These are phyloP conservation scores for Festucalex cinctus DNA, from an alignment of 2,113 vertebrate species.

Conservation along the genomic window DNA sequence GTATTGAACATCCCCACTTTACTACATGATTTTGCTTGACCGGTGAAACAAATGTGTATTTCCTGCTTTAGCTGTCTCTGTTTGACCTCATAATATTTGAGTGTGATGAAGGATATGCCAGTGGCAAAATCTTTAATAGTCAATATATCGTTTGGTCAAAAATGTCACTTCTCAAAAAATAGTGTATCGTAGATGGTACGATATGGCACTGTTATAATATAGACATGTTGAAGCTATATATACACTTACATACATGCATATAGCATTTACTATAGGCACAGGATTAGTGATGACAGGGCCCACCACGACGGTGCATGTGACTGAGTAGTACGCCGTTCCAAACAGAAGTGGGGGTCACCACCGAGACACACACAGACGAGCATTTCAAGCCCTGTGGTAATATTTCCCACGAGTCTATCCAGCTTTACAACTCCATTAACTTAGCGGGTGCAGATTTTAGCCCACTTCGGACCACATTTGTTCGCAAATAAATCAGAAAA, in stretches of 20 bases:
- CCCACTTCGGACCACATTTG: slow-evolving; percentile 60
- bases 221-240: too few species aligned
- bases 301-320: slow-evolving; percentile 28
- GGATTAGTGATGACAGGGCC: slow-evolving; percentile 35
- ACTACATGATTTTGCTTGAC: too few species aligned
- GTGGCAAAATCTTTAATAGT: too few species aligned
- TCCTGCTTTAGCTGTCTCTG: too few species aligned
- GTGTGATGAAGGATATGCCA: too few species aligned
- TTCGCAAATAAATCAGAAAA: slow-evolving; percentile 70
- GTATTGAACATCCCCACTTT: too few species aligned
- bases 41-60: too few species aligned
- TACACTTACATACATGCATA: background rate
- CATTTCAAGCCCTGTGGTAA: slow-evolving; percentile 49
- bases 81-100: too few species aligned
- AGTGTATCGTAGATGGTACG: too few species aligned
- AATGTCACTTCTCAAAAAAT: too few species aligned
- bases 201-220: too few species aligned
- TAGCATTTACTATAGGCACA: slow-evolving; percentile 1
- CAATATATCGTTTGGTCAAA: too few species aligned
- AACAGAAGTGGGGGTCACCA: slow-evolving; percentile 32
- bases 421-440: slow-evolving; percentile 71
- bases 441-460: slow-evolving; percentile 60
- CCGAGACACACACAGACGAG: slow-evolving; percentile 26
- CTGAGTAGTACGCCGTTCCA: slow-evolving; percentile 22
- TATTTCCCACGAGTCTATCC: slow-evolving; percentile 64